These are phyloP conservation scores for Drosophila nigrodunni DNA, from an alignment of 1,140 invertebrate species.

Conservation along the genomic window DNA sequence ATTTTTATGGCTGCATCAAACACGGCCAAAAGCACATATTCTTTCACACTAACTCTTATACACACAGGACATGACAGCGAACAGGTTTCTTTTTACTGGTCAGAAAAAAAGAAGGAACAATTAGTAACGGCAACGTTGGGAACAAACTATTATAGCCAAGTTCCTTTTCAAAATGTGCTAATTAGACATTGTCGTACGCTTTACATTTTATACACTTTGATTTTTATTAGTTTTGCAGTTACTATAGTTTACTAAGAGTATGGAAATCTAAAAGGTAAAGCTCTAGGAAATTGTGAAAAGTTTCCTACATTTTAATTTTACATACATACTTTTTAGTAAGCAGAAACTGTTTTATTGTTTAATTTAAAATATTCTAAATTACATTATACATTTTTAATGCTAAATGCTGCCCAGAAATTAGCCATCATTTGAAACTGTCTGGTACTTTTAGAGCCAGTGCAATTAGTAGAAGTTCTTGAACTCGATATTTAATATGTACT, in stretches of 20 bases:
- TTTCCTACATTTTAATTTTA: too few species aligned
- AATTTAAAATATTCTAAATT: too few species aligned
- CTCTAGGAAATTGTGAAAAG: too few species aligned
- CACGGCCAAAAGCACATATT: conserved; percentile 10
- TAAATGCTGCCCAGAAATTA: background rate
- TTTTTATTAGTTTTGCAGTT: background rate
- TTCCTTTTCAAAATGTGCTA: background rate
- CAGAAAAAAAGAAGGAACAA: background rate
- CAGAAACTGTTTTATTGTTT: too few species aligned
- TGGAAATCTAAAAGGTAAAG: too few species aligned
- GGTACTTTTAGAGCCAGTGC: background rate
- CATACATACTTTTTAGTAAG: too few species aligned
- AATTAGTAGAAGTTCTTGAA: background rate
- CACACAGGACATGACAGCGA: background rate
- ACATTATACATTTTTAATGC: too few species aligned
- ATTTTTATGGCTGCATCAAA: conserved; percentile 58
- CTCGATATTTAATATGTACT: background rate
- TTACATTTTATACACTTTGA: background rate
- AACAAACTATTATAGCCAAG: background rate
- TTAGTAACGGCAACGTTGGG: background rate
- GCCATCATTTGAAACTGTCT: background rate
- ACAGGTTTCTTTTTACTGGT: background rate
- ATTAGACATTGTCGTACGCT: background rate
- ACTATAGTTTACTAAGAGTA: background rate
- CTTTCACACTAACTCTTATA: background rate